Percentiles rank a stretch among this genome's conserved stretches.
Evolutionary conservation across 2,797 vertebrate species (phyloP).

Genomic region (Sebastes aleutianus): DNA sequence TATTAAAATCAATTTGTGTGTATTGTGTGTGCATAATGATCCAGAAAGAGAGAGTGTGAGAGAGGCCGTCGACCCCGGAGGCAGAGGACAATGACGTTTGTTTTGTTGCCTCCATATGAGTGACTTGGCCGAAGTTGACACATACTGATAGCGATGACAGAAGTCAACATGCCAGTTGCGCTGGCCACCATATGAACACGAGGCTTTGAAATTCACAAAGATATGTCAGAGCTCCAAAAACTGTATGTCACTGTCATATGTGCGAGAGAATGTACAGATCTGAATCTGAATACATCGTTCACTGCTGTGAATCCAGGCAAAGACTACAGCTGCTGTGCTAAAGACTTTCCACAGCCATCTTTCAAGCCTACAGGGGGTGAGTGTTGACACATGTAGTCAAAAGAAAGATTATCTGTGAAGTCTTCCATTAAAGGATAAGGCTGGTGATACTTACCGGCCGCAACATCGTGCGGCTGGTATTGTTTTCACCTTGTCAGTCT

Average conservation of each 20-base stretch:
- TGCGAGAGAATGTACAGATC: constrained; percentile 1
- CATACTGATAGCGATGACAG: constrained; percentile 14
- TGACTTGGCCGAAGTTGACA: constrained; percentile 52
- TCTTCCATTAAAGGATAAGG: not conserved
- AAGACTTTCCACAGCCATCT: not conserved
- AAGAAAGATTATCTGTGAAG: not conserved
- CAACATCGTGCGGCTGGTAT: not conserved
- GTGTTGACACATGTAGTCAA: not conserved
- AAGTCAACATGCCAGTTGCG: constrained; percentile 39
- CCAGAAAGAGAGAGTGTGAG: not conserved
- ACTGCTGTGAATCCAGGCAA: not conserved
- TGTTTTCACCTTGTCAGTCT: not conserved
- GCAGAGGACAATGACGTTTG: not conserved
- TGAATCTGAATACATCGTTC: not conserved
- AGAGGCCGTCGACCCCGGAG: not conserved
- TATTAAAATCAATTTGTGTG: not conserved
- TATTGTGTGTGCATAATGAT: not conserved
- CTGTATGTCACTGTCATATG: constrained; percentile 32
- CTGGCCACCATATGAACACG: constrained; percentile 62
- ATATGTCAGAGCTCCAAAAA: constrained; percentile 28
- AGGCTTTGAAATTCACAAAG: constrained; percentile 50
- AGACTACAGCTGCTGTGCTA: not conserved
- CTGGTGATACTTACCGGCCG: not conserved
- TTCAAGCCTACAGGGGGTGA: not conserved
- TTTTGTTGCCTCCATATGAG: constrained; percentile 56